Base-by-base conservation (phyloP, 2,888 invertebrate genomes). In the Ectropis crepuscularia region DNA sequence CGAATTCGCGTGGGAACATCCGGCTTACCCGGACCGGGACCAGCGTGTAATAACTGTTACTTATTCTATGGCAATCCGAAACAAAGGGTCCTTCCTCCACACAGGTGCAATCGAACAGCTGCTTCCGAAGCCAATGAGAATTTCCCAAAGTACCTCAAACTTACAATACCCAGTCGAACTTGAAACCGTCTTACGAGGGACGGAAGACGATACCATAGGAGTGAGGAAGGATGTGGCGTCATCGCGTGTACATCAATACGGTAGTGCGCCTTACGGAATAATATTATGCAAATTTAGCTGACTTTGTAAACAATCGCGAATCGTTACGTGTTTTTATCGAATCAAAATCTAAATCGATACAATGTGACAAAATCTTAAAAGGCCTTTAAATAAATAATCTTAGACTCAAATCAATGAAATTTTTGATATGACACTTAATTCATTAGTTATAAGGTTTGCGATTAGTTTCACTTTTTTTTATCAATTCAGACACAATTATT, bases 1-100 rank as follows among this genome's bases (percentile, higher is more conserved):
- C 71, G 72, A 76, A 71, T 73, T 76, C 74, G 78, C 89, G 89
- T 90, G 91, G 87, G 91, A 91, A 90, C 84, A 86, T 90, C 91
- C 90, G 89, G 82, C 54, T 11, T 48, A 8, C 38, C 9, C 38
- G 55, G 11, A 53, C 42, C 28, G 50, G 42, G 41, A 37, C n/a
- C 43, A 49, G 65, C 10, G 16, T 28, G 6, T 7, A 10, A 9
- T 9, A 51, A 51, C 51, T 10, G 28, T n/a, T 51, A 51, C n/a
- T 51, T 6, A 41, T 41, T 16, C 51, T 41, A 6, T 41, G 12
- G 0, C 10, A 50, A 6, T 57, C 54, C 43, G 36, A 79, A 80
- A 86, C 82, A 86, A 86, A 84, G 78, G 76, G 49, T 48, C 16
- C 16, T 28, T 28, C 16, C 16, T 58, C 78, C 78, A 85, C 77